Evolutionary conservation across 2,888 invertebrate genomes (phyloP).

Genomic region (Cactoblastis cactorum): DNA sequence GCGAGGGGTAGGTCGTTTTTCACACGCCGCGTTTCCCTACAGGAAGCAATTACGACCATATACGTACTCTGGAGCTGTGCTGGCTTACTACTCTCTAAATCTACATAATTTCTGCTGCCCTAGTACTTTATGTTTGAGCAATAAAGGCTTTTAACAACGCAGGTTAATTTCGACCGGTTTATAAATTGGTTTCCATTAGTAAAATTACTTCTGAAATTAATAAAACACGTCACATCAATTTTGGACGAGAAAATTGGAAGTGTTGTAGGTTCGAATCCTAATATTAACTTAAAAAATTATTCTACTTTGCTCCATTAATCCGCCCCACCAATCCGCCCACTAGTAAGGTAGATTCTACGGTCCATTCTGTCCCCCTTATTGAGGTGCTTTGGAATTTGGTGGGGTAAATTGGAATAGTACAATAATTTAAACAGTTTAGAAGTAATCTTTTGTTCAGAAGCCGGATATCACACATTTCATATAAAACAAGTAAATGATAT

Average conservation of each 20-base stretch:
- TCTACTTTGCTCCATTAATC: too few relatives aligned
- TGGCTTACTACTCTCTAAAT: constrained; percentile 37
- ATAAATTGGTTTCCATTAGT: neutral
- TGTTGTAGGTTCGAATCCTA: neutral
- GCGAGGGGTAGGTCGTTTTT: constrained; percentile 39
- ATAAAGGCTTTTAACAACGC: neutral
- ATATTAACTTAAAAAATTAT: too few relatives aligned
- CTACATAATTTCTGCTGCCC: constrained; percentile 40
- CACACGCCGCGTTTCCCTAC: constrained; percentile 52
- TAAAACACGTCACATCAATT: neutral
- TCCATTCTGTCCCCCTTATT: too few relatives aligned
- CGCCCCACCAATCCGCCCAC: too few relatives aligned
- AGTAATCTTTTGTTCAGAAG: too few relatives aligned
- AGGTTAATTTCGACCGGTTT: neutral
- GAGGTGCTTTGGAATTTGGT: too few relatives aligned
- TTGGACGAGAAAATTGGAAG: neutral
- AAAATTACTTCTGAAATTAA: neutral
- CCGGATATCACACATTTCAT: too few relatives aligned
- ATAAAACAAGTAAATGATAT: too few relatives aligned
- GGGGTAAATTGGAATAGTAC: too few relatives aligned
- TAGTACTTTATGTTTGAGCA: constrained; percentile 29
- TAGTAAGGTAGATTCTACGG: too few relatives aligned
- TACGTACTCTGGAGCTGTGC: constrained; percentile 34
- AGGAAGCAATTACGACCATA: constrained; percentile 54
- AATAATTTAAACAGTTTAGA: too few relatives aligned